Evolutionary conservation across 2,888 invertebrate species (phyloP).

Genomic region (Tetanocera ferruginea): DNA sequence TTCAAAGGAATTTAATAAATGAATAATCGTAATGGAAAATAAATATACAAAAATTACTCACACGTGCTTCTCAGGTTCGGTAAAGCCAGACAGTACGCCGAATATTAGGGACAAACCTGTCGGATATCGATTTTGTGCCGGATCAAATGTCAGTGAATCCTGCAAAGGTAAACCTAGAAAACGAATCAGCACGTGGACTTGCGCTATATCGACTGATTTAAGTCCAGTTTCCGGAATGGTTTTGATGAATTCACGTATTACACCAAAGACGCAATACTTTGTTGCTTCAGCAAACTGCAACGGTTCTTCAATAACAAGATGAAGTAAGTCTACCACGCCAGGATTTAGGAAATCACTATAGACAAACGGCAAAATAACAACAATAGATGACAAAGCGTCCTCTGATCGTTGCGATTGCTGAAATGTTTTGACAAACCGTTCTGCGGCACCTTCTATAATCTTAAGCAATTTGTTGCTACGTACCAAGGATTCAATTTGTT

Average conservation of each 20-base stretch:
- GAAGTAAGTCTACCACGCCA: conserved; percentile 51
- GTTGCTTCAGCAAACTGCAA: conserved; percentile 59
- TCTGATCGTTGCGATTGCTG: conserved; percentile 54
- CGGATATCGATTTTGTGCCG: conserved; percentile 48
- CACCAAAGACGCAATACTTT: conserved; percentile 58
- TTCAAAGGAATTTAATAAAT: conserved; percentile 42
- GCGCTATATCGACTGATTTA: conserved; percentile 58
- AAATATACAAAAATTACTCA: conserved; percentile 46
- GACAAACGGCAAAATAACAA: conserved; percentile 56
- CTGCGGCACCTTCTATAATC: conserved; percentile 55
- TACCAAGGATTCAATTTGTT: conserved; percentile 56
- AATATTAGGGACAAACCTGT: conserved; percentile 57
- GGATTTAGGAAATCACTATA: conserved; percentile 56
- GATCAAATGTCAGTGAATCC: conserved; percentile 54
- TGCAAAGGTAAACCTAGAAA: conserved; percentile 59
- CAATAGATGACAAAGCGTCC: conserved; percentile 58
- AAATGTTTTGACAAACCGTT: conserved; percentile 53
- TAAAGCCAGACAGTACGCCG: conserved; percentile 61
- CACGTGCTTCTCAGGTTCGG: conserved; percentile 58
- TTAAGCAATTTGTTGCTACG: conserved; percentile 55
- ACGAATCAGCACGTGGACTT: conserved; percentile 61
- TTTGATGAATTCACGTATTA: conserved; percentile 55
- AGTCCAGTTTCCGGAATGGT: conserved; percentile 32
- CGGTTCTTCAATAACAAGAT: conserved; percentile 60
- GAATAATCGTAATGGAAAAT: not conserved